Conservation (phyloP, 2,888 invertebrate genomes). For the Timandra comae region DNA sequence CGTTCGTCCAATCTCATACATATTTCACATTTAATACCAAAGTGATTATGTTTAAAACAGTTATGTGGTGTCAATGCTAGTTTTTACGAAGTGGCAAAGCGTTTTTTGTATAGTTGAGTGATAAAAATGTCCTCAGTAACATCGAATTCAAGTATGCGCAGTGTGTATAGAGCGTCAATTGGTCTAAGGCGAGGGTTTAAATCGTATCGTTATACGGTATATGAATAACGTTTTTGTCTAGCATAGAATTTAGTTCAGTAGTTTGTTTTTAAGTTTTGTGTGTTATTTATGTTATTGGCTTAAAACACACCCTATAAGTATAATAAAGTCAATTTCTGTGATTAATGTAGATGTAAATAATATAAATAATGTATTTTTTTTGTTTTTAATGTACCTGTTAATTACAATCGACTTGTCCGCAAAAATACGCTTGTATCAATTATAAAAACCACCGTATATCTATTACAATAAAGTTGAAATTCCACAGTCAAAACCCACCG, state of each 20-base stretch:
- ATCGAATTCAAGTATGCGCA: conserved; percentile 67
- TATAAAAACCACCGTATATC: not conserved
- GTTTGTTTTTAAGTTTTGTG: too few relatives aligned
- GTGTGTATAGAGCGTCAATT: conserved; percentile 66
- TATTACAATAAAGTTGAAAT: conserved; percentile 1
- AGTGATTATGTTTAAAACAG: conserved; percentile 33
- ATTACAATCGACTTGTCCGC: too few relatives aligned
- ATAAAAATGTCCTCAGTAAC: conserved; percentile 70
- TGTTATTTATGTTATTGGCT: too few relatives aligned
- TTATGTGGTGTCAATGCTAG: conserved; percentile 34
- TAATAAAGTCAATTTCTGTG: too few relatives aligned
- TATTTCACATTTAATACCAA: conserved; percentile 26
- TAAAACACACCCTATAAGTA: too few relatives aligned
- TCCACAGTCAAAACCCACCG: conserved; percentile 83
- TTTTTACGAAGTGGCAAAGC: conserved; percentile 12
- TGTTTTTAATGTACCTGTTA: too few relatives aligned
- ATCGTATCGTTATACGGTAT: conserved; percentile 71
- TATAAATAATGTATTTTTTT: too few relatives aligned
- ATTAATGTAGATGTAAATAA: too few relatives aligned
- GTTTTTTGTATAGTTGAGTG: conserved; percentile 21
- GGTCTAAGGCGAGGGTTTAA: conserved; percentile 68
- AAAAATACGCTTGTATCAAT: too few relatives aligned
- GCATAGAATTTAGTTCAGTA: too few relatives aligned
- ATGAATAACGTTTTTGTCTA: conserved; percentile 26
- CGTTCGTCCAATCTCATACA: conserved; percentile 26